Percentiles rank a stretch among this genome's conserved stretches.
Evolutionary conservation across 2,797 vertebrate genomes (phyloP).

Genomic region (Rachycentron canadum): DNA sequence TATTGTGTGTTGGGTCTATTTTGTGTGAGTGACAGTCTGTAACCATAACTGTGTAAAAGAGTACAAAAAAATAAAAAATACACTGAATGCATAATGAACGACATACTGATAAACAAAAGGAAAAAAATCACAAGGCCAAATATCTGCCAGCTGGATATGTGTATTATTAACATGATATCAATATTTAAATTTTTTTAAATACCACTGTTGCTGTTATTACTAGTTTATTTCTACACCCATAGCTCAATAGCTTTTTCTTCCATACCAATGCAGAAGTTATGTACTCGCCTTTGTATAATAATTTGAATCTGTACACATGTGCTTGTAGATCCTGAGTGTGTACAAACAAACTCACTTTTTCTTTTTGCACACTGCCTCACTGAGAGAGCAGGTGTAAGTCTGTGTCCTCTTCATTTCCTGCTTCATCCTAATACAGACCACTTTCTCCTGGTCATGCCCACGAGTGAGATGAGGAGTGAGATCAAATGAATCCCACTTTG

Average conservation of each 20-base stretch:
- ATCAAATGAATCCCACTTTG: conserved; percentile 60
- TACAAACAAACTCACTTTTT: conserved; percentile 1
- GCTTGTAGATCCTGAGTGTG: background rate
- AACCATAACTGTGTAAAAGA: no score
- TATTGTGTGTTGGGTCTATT: no score
- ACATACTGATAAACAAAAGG: no score
- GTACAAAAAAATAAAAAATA: no score
- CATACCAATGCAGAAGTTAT: background rate
- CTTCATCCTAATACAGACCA: conserved; percentile 56
- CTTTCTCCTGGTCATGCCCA: conserved; percentile 60
- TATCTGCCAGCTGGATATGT: no score
- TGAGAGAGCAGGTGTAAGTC: conserved; percentile 46
- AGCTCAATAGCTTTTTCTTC: background rate
- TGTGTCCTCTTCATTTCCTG: conserved; percentile 61
- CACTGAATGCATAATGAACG: no score
- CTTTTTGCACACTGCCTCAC: background rate
- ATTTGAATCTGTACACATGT: background rate
- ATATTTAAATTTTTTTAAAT: no score
- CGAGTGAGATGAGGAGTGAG: conserved; percentile 47
- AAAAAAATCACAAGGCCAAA: no score
- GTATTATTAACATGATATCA: no score
- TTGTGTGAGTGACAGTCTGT: no score
- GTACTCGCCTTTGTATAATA: background rate
- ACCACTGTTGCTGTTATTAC: no score
- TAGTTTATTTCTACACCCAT: no score